These are phyloP conservation scores for Cryptotermes secundus DNA, from an alignment of 1,140 invertebrate genomes.

Conservation along the genomic window DNA sequence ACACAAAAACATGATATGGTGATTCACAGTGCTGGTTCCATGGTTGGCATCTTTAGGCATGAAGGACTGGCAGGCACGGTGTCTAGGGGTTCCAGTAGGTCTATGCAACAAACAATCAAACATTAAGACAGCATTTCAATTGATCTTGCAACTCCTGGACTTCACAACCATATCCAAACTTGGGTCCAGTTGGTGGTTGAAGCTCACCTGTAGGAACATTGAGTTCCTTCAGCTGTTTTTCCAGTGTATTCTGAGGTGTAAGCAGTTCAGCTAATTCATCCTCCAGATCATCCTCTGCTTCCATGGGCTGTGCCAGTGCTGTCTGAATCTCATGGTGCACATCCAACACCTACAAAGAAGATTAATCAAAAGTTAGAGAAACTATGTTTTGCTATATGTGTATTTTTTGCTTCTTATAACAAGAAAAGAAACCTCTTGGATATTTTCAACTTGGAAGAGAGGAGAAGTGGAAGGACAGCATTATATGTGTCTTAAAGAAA, in stretches of 20 bases:
- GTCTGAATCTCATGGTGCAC: slow-evolving; percentile 48
- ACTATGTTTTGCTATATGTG: not conserved
- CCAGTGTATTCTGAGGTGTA: not conserved
- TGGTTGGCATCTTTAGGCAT: not conserved
- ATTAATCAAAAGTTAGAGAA: not conserved
- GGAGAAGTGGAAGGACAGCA: too few species aligned
- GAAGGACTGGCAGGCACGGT: not conserved
- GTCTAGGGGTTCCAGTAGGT: not conserved
- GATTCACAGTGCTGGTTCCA: not conserved
- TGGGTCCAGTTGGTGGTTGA: not conserved
- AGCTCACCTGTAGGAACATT: not conserved
- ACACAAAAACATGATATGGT: too few species aligned
- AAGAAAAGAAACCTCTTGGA: too few species aligned
- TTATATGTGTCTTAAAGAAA: too few species aligned
- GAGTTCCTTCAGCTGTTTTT: slow-evolving; percentile 4
- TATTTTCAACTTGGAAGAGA: too few species aligned
- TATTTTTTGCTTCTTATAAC: not conserved
- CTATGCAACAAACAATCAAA: not conserved
- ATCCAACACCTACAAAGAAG: slow-evolving; percentile 42
- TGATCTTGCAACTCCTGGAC: not conserved
- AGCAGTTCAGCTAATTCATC: slow-evolving; percentile 46
- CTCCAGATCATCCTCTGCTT: slow-evolving; percentile 49
- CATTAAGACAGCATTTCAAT: too few species aligned
- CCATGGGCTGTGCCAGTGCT: slow-evolving; percentile 43
- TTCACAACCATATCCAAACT: not conserved